Base-by-base conservation (phyloP, 2,888 invertebrate species). In the Perizoma affinitatum region DNA sequence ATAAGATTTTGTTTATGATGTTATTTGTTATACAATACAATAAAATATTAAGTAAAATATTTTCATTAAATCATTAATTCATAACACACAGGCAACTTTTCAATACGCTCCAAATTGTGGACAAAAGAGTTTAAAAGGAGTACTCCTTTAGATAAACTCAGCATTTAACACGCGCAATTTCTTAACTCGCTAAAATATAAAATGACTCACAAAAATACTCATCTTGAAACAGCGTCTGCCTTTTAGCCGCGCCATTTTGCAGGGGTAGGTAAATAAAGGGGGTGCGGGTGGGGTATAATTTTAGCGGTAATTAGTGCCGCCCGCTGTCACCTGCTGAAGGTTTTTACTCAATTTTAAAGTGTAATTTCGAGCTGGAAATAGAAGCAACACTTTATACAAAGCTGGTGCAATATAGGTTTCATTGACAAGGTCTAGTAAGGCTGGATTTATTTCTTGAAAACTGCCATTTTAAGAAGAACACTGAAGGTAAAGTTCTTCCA, bases 261-360 rank as follows among this genome's bases (percentile, higher is more conserved):
- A 10, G 60, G 55, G 44, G 33, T 48, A 42, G 50, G 22, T 22
- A 22, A 22, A 22, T 22, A 22, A 42, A 50, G 33, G 44, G 44
- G 51, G 45, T 7, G 49, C 7, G 9, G 51, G 42, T 11, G 47
- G 51, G 54, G 50, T 58, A 59, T 70, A 72, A 73, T 74, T 74
- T 71, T 70, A 70, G 64, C 67, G 67, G 71, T 74, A 74, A 73
- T 74, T 74, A 74, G 69, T 67, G 64, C 65, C 49, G 43, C 56
- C 55, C 68, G 40, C 61, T 67, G 70, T 69, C 72, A 73, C 71
- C 72, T 70, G 73, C 48, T 10, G 55, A 33, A 47, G 51, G 57
- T 59, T 59, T 53, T 50, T 59, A 54, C 54, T 61, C 49, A 58
- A 58, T 62, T 62, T 56, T 57, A 54, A 61, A 57, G 49, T 59